Evolutionary conservation across 1,140 invertebrate species (phyloP).

Genomic region (Leptinotarsa defecta): DNA sequence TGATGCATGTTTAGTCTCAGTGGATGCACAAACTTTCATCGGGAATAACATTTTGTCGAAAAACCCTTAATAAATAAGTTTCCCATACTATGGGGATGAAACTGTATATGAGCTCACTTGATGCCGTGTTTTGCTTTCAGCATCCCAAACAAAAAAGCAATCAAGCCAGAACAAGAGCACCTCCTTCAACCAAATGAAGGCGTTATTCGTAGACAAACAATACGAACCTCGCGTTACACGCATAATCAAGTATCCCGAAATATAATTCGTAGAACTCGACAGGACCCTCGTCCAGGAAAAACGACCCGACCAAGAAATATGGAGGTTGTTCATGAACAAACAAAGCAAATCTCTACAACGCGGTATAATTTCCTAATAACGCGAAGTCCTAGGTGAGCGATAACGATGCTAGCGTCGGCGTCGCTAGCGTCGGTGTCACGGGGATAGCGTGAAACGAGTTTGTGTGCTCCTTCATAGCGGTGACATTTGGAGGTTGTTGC

Average conservation of each 20-base stretch:
- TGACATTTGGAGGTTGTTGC: too few relatives aligned
- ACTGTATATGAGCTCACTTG: too few relatives aligned
- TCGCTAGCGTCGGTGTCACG: not conserved
- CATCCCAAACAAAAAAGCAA: too few relatives aligned
- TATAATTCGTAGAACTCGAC: not conserved
- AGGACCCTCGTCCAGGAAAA: not conserved
- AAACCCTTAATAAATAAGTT: too few relatives aligned
- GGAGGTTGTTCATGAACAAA: not conserved
- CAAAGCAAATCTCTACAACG: not conserved
- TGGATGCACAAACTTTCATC: too few relatives aligned
- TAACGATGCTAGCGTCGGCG: not conserved
- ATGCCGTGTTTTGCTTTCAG: too few relatives aligned
- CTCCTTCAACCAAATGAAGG: not conserved
- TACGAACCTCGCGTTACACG: not conserved
- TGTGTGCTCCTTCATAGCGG: too few relatives aligned
- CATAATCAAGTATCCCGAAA: not conserved
- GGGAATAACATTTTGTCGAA: too few relatives aligned
- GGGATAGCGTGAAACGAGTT: too few relatives aligned
- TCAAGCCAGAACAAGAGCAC: too few relatives aligned
- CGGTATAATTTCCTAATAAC: slow-evolving; percentile 8
- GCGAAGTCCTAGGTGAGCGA: not conserved
- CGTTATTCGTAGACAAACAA: not conserved
- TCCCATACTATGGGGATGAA: too few relatives aligned
- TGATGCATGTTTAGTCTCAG: too few relatives aligned
- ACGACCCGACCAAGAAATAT: slow-evolving; percentile 2